Evolutionary conservation across 23 tunicate species (phyloP).

Genomic region (Phallusia fumigata): DNA sequence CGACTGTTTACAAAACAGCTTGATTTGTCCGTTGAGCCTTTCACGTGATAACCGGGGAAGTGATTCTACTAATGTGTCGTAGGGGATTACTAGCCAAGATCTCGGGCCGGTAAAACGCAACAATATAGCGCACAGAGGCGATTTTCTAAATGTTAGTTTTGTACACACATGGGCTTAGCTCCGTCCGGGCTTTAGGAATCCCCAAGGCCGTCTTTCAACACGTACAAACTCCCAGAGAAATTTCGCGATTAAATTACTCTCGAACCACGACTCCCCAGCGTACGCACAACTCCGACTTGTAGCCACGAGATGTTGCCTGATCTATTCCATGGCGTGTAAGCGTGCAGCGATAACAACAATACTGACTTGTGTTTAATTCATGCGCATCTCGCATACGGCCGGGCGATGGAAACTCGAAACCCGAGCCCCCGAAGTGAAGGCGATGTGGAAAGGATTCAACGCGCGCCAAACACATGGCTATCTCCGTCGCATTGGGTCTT

Average conservation of each 20-base stretch:
- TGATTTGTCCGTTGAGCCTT: background rate
- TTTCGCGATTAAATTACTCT: background rate
- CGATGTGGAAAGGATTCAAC: background rate
- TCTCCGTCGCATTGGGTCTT: background rate
- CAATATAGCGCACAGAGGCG: background rate
- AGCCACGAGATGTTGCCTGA: too few relatives aligned
- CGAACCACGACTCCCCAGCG: too few relatives aligned
- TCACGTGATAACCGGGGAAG: background rate
- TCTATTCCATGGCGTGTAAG: too few relatives aligned
- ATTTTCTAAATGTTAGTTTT: too few relatives aligned
- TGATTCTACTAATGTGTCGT: background rate
- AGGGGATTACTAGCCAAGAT: background rate
- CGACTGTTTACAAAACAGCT: background rate
- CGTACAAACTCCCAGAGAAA: background rate
- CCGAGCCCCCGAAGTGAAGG: background rate
- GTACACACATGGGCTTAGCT: too few relatives aligned
- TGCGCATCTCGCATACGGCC: background rate
- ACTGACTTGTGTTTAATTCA: background rate
- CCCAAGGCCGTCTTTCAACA: conserved; percentile 3
- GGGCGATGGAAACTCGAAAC: background rate
- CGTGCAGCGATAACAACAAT: too few relatives aligned
- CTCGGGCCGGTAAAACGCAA: background rate
- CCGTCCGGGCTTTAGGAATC: background rate
- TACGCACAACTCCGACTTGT: too few relatives aligned
- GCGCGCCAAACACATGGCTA: conserved; percentile 2